Percentiles rank a stretch among this genome's conserved stretches.
These are phyloP conservation scores for Pangasius krempfi DNA, from an alignment of 2,797 vertebrate genomes.

Conservation along the genomic window DNA sequence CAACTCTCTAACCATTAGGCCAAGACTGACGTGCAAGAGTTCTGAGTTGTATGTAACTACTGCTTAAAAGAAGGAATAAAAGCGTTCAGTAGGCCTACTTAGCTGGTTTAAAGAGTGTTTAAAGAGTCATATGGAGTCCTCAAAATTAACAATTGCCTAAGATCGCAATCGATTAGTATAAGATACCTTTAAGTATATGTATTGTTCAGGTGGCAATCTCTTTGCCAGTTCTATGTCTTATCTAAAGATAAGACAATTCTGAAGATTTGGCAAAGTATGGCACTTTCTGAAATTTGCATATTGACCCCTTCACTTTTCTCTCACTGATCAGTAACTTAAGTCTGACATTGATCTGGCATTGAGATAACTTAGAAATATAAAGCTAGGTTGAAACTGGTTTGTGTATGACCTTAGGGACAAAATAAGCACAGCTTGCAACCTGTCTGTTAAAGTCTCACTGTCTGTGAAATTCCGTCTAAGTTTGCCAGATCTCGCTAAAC, in stretches of 20 bases:
- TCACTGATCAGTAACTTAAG: neutral
- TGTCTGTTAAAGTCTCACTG: neutral
- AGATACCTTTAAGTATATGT: neutral
- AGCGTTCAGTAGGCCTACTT: neutral
- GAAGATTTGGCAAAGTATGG: neutral
- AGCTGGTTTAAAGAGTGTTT: neutral
- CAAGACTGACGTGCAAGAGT: neutral
- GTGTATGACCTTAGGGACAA: neutral
- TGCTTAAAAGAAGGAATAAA: neutral
- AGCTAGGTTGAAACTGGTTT: neutral
- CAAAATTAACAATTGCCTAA: neutral
- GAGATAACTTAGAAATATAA: neutral
- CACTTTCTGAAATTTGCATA: neutral
- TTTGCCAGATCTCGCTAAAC: neutral
- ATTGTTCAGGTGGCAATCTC: neutral
- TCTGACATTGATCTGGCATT: neutral
- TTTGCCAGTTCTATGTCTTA: too few species aligned
- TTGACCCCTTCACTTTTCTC: neutral
- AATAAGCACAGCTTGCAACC: neutral
- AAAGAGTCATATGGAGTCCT: neutral
- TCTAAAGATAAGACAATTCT: neutral
- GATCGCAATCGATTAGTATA: neutral
- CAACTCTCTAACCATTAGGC: too few species aligned
- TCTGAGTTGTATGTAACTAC: neutral
- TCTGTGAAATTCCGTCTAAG: neutral